phyloP scores from a whole-genome alignment of 2,113 vertebrate species.

The Notechis scutatus region DNA sequence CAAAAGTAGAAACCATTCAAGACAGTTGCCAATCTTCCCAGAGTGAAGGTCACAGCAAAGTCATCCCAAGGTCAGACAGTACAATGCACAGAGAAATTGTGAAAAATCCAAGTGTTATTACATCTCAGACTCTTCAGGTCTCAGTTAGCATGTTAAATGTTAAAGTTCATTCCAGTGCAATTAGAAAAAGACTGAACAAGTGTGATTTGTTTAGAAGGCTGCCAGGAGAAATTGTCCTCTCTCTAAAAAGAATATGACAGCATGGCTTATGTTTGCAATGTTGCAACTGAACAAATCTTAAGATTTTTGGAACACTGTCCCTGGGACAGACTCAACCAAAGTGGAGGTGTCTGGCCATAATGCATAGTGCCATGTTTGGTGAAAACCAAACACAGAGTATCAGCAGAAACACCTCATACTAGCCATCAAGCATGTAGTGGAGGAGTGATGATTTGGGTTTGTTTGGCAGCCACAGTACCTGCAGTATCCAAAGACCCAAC shows the following conservation, averaged over 20 bases:
- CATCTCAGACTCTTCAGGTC: background rate
- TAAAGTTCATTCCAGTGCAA: background rate
- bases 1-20: background rate
- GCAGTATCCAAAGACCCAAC: background rate
- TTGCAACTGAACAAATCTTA: background rate
- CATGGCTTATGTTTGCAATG: background rate
- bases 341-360: background rate
- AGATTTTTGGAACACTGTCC: background rate
- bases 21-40: background rate
- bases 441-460: background rate
- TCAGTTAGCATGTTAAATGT: background rate
- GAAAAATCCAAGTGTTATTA: background rate
- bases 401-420: background rate
- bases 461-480: background rate
- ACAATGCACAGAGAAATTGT: background rate
- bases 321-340: background rate
- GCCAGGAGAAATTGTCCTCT: background rate
- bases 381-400: background rate
- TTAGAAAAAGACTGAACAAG: background rate
- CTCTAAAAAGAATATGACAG: background rate
- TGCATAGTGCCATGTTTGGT: background rate
- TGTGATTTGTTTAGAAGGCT: background rate
- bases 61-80: background rate
- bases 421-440: background rate
- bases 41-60: background rate